Percentiles rank a stretch among this genome's conserved stretches.
Conservation (phyloP, 1,140 invertebrate species). For the Pantala flavescens region DNA sequence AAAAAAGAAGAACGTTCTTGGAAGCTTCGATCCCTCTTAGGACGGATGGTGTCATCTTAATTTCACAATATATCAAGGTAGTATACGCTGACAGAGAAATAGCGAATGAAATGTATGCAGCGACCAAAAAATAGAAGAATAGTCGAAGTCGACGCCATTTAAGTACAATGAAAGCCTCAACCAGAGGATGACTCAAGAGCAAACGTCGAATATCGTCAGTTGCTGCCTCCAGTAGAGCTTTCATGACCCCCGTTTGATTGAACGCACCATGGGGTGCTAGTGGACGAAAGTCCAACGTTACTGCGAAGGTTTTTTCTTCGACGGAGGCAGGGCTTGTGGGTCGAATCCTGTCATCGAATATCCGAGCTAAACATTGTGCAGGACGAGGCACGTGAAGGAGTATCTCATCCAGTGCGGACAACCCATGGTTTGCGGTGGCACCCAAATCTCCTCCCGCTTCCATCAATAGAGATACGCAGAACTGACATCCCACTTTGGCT, state of each 20-base stretch:
- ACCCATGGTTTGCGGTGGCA: background rate
- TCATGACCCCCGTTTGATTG: slow-evolving; percentile 31
- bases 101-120: slow-evolving; percentile 33
- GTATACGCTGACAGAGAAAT: slow-evolving; percentile 26
- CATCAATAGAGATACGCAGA: background rate
- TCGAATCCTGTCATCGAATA: background rate
- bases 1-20: slow-evolving; percentile 9
- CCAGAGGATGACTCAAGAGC: slow-evolving; percentile 36
- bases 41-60: background rate
- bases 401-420: background rate
- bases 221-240: slow-evolving; percentile 26
- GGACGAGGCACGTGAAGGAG: background rate
- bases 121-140: slow-evolving; percentile 35
- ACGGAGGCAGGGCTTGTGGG: background rate
- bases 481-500: background rate
- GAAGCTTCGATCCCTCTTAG: background rate
- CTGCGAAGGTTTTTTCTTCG: slow-evolving; percentile 21
- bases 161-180: slow-evolving; percentile 37
- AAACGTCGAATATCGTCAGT: slow-evolving; percentile 24
- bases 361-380: background rate
- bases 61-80: background rate
- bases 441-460: background rate
- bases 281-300: slow-evolving; percentile 27
- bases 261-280: slow-evolving; percentile 24
- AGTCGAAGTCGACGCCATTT: slow-evolving; percentile 37